phyloP scores from a whole-genome alignment of 2,888 invertebrate genomes.

The Teleiodes luculella region DNA sequence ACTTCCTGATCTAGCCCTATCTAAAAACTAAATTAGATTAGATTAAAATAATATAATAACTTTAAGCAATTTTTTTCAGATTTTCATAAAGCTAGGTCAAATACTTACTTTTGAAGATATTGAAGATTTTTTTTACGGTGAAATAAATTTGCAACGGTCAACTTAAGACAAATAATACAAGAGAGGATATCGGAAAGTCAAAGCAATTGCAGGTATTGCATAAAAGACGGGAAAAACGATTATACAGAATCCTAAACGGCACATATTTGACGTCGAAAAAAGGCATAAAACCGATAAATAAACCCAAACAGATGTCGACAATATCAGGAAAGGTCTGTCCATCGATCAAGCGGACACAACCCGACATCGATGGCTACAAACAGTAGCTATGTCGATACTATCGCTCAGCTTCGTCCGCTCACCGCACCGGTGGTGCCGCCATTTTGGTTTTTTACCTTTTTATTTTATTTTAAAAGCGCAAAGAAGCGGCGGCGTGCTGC shows the following conservation, averaged over 20 bases:
- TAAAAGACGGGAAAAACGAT: not conserved
- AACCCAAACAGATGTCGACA: slow-evolving; percentile 15
- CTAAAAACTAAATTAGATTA: too few species aligned
- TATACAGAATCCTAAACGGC: not conserved
- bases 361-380: slow-evolving; percentile 32
- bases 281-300: slow-evolving; percentile 7
- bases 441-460: slow-evolving; percentile 30
- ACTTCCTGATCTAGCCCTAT: too few species aligned
- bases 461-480: slow-evolving; percentile 24
- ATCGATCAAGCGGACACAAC: slow-evolving; percentile 31
- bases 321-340: slow-evolving; percentile 21
- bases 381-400: slow-evolving; percentile 51
- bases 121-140: too few species aligned
- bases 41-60: too few species aligned
- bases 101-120: too few species aligned
- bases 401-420: slow-evolving; percentile 27
- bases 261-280: not conserved
- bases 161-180: not conserved
- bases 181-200: slow-evolving; percentile 14
- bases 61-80: too few species aligned
- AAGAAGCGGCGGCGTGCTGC: slow-evolving; percentile 23
- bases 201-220: not conserved
- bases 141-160: too few species aligned
- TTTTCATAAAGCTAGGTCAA: too few species aligned
- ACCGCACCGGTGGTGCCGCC: slow-evolving; percentile 39